Evolutionary conservation across 2,113 vertebrate species (phyloP), one percentile per base, ranked within the genome.

Genomic region (Laticauda laticaudata): DNA sequence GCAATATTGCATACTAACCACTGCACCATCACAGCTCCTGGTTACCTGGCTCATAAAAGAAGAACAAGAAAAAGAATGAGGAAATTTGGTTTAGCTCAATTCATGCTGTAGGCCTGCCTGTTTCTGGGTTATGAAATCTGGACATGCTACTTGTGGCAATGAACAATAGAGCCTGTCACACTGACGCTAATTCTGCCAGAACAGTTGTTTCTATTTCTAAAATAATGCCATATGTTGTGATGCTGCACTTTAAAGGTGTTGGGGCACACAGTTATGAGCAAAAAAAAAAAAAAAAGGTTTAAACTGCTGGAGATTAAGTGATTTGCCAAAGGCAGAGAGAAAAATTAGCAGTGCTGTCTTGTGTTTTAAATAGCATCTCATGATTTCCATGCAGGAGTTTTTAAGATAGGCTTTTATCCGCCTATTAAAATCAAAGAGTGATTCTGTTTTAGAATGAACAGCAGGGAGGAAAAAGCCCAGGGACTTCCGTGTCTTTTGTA

Each of bases 401-500:
- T 95, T 95, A 91, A 90, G 0, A 0, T 18, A 87, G n/a, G 43
- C 5, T 91, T 95, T 92, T 64, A 57, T 26, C n/a, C 61, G 14
- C 75, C 92, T 90, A 21, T 89, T 92, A 87, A 94, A 95, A 94
- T 93, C 56, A 90, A n/a, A 10, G 8, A 18, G 24, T 29, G 45
- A 2, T 86, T 91, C n/a, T 94, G 94, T 18, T 88, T 54, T 90
- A 93, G 92, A 91, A 45, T 7, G 88, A 91, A 96, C 59, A 85
- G 24, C 56, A 93, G 95, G 75, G 34, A 81, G 34, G 21, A 61
- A 75, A 56, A 1, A 93, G 91, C 45, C 20, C 69, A 69, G 87
- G 75, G 87, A 88, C 75, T 87, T 86, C 61, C 69, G 14, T 1
- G 39, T 10, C 39, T 43, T 92, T 92, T 89, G 51, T 86, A 95